Evolutionary conservation across 2,797 vertebrate species (phyloP), one percentile per base, ranked within the genome.

Genomic region (Acropternis orthonyx): DNA sequence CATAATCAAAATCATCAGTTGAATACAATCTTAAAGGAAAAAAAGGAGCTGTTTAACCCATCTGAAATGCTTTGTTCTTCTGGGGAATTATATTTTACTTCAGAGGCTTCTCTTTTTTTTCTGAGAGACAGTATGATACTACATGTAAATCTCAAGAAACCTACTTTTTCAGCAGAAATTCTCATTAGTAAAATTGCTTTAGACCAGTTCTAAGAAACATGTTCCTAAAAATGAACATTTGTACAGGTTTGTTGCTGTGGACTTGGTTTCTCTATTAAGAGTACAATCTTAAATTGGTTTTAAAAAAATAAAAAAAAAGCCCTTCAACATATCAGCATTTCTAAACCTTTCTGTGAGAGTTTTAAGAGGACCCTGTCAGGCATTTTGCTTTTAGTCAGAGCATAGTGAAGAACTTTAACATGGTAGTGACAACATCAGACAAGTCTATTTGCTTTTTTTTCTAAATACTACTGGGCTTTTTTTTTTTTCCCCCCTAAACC

Each of bases 361-460:
- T 84, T 79, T 51, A 41, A 46, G 20, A 66, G 67, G 80, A 44
- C 4, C 0, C 16, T 92, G 44, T 30, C 54, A 21, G 26, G 14
- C 39, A 37, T 14, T 74, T 4, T 18, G 4, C 21, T 32, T 75
- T 85, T 30, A 69, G 49, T 30, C 56, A 61, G 55, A 74, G 18
- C 8, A 18, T 5, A 68, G 18, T 11, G 24, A 76, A 85, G 72
- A 89, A 9, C 12, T 73, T 85, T 87, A 71, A 36, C 24, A 9
- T 14, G 22, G 37, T 62, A 48, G 26, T 82, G 77, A 86, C 61
- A 84, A 28, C 27, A 61, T 21, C 3, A 4, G 18, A 69, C 66
- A 59, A 93, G 36, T 62, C 65, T 63, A n/a, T 85, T 91, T 93
- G 56, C 49, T 93, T 92, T 94, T 94, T 76, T 24, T 77, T 83